Conservation (phyloP, 2,797 vertebrate species). For the Ctenopoma kingsleyae region DNA sequence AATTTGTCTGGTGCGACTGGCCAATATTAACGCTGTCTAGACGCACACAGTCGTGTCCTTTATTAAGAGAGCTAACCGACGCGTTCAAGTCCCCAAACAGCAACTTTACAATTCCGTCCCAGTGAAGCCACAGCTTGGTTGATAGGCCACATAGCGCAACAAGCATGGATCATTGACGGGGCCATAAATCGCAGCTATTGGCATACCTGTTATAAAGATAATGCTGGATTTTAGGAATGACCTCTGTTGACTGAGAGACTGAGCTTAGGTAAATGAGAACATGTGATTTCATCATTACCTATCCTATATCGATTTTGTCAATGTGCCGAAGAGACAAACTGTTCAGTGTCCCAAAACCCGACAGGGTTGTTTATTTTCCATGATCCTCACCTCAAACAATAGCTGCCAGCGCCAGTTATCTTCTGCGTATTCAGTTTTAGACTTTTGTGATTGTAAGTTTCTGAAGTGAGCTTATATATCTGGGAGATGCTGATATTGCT, state of each 20-base stretch:
- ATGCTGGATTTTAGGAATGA: slow-evolving; percentile 62
- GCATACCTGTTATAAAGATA: slow-evolving; percentile 72
- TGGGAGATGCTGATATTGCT: neutral
- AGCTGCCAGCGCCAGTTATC: slow-evolving; percentile 21
- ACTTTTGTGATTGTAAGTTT: neutral
- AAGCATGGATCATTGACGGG: slow-evolving; percentile 60
- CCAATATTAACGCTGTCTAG: slow-evolving; percentile 64
- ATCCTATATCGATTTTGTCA: slow-evolving; percentile 46
- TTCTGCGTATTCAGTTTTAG: neutral
- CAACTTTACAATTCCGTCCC: slow-evolving; percentile 61
- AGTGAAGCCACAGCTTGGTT: slow-evolving; percentile 25
- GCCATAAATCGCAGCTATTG: slow-evolving; percentile 70
- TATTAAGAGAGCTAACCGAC: slow-evolving; percentile 48
- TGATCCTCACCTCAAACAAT: slow-evolving; percentile 29
- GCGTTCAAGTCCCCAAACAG: slow-evolving; percentile 46
- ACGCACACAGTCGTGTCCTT: slow-evolving; percentile 48
- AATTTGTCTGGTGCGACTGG: slow-evolving; percentile 48
- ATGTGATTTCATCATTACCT: slow-evolving; percentile 53
- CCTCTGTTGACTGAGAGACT: slow-evolving; percentile 58
- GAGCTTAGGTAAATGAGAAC: slow-evolving; percentile 40
- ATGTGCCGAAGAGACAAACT: slow-evolving; percentile 35
- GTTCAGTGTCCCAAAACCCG: slow-evolving; percentile 29
- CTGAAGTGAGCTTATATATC: neutral
- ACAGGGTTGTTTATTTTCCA: slow-evolving; percentile 19
- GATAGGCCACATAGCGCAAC: slow-evolving; percentile 62